These are phyloP conservation scores for Andrena fulva DNA, from an alignment of 2,888 invertebrate species.

Conservation along the genomic window DNA sequence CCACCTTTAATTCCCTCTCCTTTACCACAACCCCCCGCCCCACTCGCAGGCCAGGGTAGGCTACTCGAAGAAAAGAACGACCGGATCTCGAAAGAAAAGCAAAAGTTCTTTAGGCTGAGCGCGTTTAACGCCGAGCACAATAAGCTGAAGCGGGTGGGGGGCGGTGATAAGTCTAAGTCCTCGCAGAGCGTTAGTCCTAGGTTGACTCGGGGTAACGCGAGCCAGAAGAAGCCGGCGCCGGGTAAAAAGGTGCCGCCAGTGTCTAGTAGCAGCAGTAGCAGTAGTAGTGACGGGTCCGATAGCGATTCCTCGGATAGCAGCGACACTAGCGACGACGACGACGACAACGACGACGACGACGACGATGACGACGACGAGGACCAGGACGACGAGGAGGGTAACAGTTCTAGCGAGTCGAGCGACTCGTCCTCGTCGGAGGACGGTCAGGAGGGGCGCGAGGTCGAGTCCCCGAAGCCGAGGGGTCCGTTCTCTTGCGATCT, in stretches of 20 bases:
- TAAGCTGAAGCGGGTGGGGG: slow-evolving; percentile 82
- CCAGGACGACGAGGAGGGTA: slow-evolving; percentile 76
- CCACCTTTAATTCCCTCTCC: slow-evolving; percentile 84
- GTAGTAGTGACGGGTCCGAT: slow-evolving; percentile 71
- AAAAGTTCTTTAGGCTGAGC: slow-evolving; percentile 93
- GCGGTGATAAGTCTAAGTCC: slow-evolving; percentile 76
- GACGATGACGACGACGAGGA: slow-evolving; percentile 82
- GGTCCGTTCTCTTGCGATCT: slow-evolving; percentile 81
- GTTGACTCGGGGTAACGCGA: slow-evolving; percentile 72
- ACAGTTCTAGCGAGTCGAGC: slow-evolving; percentile 79
- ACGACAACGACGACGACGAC: slow-evolving; percentile 80
- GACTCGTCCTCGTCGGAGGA: slow-evolving; percentile 77
- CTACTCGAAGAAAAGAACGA: slow-evolving; percentile 88
- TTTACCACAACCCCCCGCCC: slow-evolving; percentile 82
- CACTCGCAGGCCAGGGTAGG: slow-evolving; percentile 83
- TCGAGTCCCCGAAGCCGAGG: slow-evolving; percentile 75
- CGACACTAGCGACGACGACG: slow-evolving; percentile 79
- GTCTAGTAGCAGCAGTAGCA: slow-evolving; percentile 72
- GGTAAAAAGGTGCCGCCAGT: slow-evolving; percentile 56
- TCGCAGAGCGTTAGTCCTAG: slow-evolving; percentile 74
- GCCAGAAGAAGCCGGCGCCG: slow-evolving; percentile 53
- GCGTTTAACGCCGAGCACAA: slow-evolving; percentile 90
- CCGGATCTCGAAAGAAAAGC: slow-evolving; percentile 94
- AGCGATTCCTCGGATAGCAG: slow-evolving; percentile 72
- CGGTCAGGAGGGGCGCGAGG: slow-evolving; percentile 56